Evolutionary conservation across 2,113 vertebrate genomes (phyloP).

Genomic region (Malurus alboscapulatus): DNA sequence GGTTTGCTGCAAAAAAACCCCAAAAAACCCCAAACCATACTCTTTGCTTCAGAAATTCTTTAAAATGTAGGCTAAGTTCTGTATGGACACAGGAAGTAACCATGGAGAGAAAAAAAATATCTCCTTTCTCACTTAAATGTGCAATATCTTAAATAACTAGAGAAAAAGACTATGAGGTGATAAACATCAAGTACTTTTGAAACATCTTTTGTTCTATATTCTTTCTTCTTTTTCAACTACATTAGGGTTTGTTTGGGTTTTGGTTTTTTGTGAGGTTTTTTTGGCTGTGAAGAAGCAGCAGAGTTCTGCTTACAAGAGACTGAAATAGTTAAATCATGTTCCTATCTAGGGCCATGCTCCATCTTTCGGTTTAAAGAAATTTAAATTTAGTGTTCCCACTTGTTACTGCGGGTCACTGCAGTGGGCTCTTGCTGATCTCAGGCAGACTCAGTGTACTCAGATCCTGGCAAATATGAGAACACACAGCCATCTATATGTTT

Average conservation of each 20-base stretch:
- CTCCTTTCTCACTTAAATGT: neutral
- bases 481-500: neutral
- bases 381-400: neutral
- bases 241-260: neutral
- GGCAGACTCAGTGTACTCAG: neutral
- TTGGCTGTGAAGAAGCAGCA: neutral
- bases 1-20: neutral
- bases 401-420: neutral
- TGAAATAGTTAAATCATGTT: neutral
- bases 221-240: neutral
- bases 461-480: neutral
- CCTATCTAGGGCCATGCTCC: neutral
- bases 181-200: neutral
- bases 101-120: neutral
- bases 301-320: neutral
- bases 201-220: neutral
- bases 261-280: neutral
- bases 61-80: neutral
- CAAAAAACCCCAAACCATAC: rapidly evolving
- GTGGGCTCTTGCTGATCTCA: neutral
- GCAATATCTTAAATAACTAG: neutral
- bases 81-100: neutral
- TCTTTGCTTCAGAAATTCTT: neutral
- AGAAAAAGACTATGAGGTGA: neutral
- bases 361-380: neutral